phyloP scores from a whole-genome alignment of 2,888 invertebrate genomes.

The Nebria brevicollis region DNA sequence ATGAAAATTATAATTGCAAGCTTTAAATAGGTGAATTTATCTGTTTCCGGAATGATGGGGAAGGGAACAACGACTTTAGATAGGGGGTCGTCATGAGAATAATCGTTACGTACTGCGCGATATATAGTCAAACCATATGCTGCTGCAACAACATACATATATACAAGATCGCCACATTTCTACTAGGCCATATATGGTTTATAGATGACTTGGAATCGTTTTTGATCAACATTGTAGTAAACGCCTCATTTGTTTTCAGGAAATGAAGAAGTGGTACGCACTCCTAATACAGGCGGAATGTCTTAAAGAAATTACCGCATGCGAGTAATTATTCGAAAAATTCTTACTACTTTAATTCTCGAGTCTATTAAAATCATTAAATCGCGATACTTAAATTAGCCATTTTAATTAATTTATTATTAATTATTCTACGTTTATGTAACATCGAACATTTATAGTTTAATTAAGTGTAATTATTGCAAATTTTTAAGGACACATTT shows the following conservation, averaged over 20 bases:
- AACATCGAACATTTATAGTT: neutral
- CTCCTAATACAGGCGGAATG: neutral
- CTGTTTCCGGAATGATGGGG: conserved; percentile 47
- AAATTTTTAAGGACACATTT: neutral
- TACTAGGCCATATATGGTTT: too few relatives aligned
- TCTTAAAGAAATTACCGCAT: neutral
- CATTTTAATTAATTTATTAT: neutral
- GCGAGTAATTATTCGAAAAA: neutral
- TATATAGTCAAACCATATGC: conserved; percentile 30
- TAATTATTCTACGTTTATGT: neutral
- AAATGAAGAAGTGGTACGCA: neutral
- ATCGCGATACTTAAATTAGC: neutral
- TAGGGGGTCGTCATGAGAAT: conserved; percentile 31
- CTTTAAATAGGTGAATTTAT: conserved; percentile 47
- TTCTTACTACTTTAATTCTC: neutral
- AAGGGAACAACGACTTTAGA: neutral
- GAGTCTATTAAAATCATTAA: neutral
- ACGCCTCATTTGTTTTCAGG: neutral
- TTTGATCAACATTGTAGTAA: too few relatives aligned
- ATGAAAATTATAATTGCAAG: conserved; percentile 44
- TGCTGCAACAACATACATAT: neutral
- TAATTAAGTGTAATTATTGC: neutral
- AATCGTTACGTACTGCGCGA: conserved; percentile 17
- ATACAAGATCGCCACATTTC: too few relatives aligned
- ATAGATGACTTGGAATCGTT: too few relatives aligned